Evolutionary conservation across 2,888 invertebrate species (phyloP).

Genomic region (Cactoblastis cactorum): DNA sequence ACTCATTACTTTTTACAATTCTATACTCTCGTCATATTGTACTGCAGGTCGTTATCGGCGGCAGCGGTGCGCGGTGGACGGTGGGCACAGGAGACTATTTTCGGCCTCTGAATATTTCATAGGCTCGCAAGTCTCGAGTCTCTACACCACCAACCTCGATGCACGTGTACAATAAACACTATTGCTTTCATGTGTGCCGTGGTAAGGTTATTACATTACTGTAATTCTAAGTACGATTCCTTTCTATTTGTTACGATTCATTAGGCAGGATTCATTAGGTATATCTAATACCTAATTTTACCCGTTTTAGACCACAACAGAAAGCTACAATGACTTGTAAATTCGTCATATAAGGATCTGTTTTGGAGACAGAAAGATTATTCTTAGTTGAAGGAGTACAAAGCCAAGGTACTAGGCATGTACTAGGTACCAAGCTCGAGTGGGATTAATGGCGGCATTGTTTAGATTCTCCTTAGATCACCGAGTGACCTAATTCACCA

Average conservation of each 20-base stretch:
- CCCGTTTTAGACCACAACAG: too few species aligned
- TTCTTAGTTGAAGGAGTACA: not conserved
- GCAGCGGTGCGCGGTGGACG: slow-evolving; percentile 3
- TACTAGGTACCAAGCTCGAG: not conserved
- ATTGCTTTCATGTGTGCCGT: not conserved
- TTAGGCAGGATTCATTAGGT: too few species aligned
- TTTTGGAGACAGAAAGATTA: not conserved
- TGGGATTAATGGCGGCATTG: slow-evolving; percentile 9
- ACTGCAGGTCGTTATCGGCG: slow-evolving; percentile 11
- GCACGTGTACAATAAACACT: not conserved
- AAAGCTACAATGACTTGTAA: too few species aligned
- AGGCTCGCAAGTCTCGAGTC: too few species aligned
- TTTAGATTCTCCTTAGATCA: not conserved
- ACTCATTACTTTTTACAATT: too few species aligned
- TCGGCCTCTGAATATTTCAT: slow-evolving; percentile 29
- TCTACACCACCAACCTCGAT: slow-evolving; percentile 10
- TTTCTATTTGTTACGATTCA: not conserved
- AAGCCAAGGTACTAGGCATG: not conserved
- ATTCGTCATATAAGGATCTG: too few species aligned
- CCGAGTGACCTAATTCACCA: slow-evolving; percentile 6
- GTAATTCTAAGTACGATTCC: not conserved
- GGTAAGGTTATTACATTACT: not conserved
- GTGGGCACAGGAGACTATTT: slow-evolving; percentile 25
- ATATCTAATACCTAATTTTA: too few species aligned
- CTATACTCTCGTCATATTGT: not conserved